Percentiles rank a stretch among this genome's conserved stretches.
phyloP scores from a whole-genome alignment of 1,140 invertebrate species.

The Pemphigus obesinymphae region DNA sequence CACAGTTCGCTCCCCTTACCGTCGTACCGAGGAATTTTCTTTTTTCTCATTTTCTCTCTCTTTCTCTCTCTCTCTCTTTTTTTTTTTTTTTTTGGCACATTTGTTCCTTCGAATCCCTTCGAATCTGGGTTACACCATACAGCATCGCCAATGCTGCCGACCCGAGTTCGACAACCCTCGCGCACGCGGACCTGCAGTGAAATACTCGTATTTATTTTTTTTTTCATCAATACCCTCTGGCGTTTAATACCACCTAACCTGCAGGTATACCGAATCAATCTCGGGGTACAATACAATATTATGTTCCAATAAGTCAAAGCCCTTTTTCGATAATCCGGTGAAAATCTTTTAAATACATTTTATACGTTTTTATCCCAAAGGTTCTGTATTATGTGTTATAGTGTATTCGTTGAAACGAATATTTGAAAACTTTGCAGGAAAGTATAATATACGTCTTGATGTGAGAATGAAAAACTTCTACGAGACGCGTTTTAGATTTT shows the following conservation, averaged over 20 bases:
- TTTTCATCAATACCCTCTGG: not conserved
- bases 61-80: not conserved
- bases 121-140: not conserved
- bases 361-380: not conserved
- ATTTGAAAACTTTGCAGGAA: not conserved
- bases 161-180: not conserved
- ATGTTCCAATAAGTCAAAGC: not conserved
- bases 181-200: not conserved
- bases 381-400: too few species aligned
- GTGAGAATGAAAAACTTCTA: too few species aligned
- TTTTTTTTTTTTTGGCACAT: conserved; percentile 15
- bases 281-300: not conserved
- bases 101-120: conserved; percentile 3
- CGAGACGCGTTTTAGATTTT: too few species aligned
- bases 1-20: not conserved
- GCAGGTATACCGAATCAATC: not conserved
- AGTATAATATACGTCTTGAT: too few species aligned
- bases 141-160: too few species aligned
- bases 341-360: not conserved
- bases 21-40: not conserved
- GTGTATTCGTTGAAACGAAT: not conserved
- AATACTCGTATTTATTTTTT: conserved; percentile 13
- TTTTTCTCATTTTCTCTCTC: not conserved
- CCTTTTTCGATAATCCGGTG: not conserved
- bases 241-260: not conserved